phyloP scores from a whole-genome alignment of 2,113 vertebrate genomes.

The Telmatochromis bifrenatus region DNA sequence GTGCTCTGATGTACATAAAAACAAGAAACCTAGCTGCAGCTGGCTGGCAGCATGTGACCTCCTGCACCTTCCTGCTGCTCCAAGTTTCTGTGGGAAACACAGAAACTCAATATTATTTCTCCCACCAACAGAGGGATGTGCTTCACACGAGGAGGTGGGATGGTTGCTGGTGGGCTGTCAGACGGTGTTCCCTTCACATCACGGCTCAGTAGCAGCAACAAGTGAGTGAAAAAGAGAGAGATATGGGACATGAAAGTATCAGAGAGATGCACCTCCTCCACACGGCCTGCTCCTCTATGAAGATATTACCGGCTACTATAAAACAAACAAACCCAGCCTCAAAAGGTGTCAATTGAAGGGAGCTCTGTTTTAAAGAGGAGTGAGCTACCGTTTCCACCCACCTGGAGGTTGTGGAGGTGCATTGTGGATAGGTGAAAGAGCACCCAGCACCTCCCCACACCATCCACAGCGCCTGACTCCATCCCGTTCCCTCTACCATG shows the following conservation, averaged over 20 bases:
- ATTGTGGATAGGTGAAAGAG: not conserved
- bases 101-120: constrained; percentile 59
- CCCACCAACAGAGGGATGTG: constrained; percentile 36
- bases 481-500: not conserved
- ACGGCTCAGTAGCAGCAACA: not conserved
- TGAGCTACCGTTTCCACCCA: not conserved
- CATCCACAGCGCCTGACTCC: not conserved
- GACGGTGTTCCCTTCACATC: not conserved
- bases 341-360: not conserved
- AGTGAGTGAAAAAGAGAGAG: not conserved
- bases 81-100: constrained; percentile 55
- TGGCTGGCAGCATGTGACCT: constrained; percentile 37
- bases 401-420: not conserved
- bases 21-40: not conserved
- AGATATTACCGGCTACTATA: not conserved
- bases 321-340: constrained; percentile 28
- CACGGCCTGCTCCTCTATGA: not conserved
- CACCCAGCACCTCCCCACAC: not conserved
- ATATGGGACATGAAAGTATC: not conserved
- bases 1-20: not conserved
- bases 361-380: not conserved
- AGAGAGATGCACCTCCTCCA: not conserved
- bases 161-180: not conserved
- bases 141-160: not conserved
- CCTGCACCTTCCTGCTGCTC: not conserved